Base-by-base conservation (phyloP, 2,888 invertebrate species). In the Petrolisthes manimaculis region DNA sequence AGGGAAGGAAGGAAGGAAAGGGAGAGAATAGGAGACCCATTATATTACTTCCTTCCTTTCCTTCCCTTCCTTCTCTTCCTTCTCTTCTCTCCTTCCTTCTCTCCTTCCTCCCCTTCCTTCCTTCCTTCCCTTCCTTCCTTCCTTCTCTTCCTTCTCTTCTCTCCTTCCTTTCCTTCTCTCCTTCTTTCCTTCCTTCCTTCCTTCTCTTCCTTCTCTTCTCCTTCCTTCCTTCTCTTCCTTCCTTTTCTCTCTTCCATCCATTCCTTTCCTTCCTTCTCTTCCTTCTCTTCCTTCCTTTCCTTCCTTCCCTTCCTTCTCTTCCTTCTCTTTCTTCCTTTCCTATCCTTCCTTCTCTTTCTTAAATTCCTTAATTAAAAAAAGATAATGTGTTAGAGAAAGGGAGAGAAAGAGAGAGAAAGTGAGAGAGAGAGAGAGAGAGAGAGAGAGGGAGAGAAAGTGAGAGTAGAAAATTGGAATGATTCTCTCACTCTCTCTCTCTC, bases 11-110 rank as follows among this genome's bases (percentile, higher is more conserved):
- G 8, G 67, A 61, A 14, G 21, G 6, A 5, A 21, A 71, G 21
- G 18, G 18, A 5, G 71, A 71, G 5, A n/a, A 14, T 71, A 71
- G 71, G 21, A 5, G 5, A 5, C 8, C 21, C 5, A 21, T 14
- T 21, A 78, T 51, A 81, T 37, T 56, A 21, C 8, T 24, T 24
- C 5, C 3, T 8, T 4, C 61, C 4, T 24, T 1, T 12, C 5
- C 18, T 67, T 18, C 56, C 81, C 56, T 24, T 37, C 51, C 37
- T 61, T n/a, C 75, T 75, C 75, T n/a, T 24, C 24, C 8, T 14
- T n/a, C 24, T n/a, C n/a, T 78, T 53, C 24, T 61, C 56, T 61
- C 81, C 54, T 61, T 61, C 81, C 56, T 55, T 81, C 61, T 81
- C 56, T 67, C 61, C 61, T 55, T 81, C 56, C 56, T 61, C 61